These are phyloP conservation scores for Octomys mimax DNA, from an alignment of 2,797 vertebrate genomes.

Conservation along the genomic window DNA sequence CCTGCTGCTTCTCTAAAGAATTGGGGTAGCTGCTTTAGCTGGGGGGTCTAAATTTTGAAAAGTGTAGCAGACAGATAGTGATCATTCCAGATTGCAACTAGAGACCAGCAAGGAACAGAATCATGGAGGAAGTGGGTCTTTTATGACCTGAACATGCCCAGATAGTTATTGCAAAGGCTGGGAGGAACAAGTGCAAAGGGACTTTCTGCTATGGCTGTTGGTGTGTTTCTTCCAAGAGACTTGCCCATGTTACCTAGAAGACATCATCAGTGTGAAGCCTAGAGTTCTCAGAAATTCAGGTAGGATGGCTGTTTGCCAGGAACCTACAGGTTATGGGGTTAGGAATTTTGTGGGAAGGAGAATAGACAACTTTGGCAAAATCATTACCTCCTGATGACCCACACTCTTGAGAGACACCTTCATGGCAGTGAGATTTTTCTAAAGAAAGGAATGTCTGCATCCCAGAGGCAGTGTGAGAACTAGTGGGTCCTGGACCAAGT, in stretches of 20 bases:
- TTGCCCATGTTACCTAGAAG: background rate
- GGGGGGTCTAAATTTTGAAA: background rate
- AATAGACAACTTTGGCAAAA: background rate
- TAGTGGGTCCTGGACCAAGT: background rate
- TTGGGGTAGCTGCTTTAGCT: background rate
- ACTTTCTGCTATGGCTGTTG: background rate
- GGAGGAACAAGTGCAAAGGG: background rate
- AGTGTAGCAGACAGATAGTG: background rate
- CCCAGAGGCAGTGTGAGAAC: background rate
- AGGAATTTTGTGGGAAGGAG: constrained; percentile 10
- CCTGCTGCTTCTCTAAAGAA: background rate
- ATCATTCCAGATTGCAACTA: background rate
- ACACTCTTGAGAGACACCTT: background rate
- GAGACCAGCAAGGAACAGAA: background rate
- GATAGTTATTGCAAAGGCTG: background rate
- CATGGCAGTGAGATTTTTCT: background rate
- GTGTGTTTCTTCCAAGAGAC: background rate
- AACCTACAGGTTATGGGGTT: background rate
- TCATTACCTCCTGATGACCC: background rate
- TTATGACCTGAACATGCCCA: background rate
- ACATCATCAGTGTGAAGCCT: background rate
- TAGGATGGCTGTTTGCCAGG: background rate
- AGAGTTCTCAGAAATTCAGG: background rate
- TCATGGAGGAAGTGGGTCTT: background rate
- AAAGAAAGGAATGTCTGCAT: background rate